Conservation (phyloP, 2,797 vertebrate species). For the Gephyroberyx darwinii region DNA sequence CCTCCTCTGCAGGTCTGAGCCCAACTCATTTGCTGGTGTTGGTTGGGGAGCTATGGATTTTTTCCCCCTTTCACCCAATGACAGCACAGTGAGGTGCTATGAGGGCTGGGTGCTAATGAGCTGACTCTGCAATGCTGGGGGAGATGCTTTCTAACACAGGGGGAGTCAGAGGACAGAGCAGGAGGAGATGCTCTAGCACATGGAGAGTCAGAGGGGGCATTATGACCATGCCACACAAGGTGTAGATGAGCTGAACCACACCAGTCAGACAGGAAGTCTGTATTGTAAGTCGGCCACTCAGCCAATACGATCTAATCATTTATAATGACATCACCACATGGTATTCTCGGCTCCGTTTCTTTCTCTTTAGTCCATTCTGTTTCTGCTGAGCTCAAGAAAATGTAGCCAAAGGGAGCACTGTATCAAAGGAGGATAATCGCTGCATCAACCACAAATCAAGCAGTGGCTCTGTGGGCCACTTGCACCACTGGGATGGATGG, state of each 20-base stretch:
- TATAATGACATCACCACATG: conserved; percentile 51
- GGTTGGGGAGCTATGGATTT: conserved; percentile 91
- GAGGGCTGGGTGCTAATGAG: conserved; percentile 99
- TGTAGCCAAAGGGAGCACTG: conserved; percentile 11
- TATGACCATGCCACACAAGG: conserved; percentile 58
- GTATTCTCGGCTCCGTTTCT: conserved; percentile 28
- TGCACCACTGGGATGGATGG: background rate
- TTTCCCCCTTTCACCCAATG: conserved; percentile 85
- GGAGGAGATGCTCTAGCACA: conserved; percentile 68
- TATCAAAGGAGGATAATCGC: conserved; percentile 26
- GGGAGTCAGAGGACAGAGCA: conserved; percentile 73
- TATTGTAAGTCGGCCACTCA: conserved; percentile 31
- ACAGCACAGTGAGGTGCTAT: conserved; percentile 93
- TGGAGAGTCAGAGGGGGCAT: conserved; percentile 65
- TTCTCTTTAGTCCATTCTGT: conserved; percentile 21
- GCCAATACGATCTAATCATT: conserved; percentile 41
- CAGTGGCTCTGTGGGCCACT: conserved; percentile 9
- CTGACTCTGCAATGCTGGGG: conserved; percentile 95
- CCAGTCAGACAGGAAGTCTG: conserved; percentile 31
- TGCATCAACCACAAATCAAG: conserved; percentile 37
- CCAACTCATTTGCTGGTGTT: conserved; percentile 82
- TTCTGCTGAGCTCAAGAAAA: conserved; percentile 48
- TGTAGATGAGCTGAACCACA: conserved; percentile 42
- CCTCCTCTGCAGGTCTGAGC: conserved; percentile 80
- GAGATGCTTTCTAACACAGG: conserved; percentile 86